Percentiles rank a stretch among this genome's conserved stretches.
These are phyloP conservation scores for Homarus gammarus DNA, from an alignment of 2,888 invertebrate genomes.

Conservation along the genomic window DNA sequence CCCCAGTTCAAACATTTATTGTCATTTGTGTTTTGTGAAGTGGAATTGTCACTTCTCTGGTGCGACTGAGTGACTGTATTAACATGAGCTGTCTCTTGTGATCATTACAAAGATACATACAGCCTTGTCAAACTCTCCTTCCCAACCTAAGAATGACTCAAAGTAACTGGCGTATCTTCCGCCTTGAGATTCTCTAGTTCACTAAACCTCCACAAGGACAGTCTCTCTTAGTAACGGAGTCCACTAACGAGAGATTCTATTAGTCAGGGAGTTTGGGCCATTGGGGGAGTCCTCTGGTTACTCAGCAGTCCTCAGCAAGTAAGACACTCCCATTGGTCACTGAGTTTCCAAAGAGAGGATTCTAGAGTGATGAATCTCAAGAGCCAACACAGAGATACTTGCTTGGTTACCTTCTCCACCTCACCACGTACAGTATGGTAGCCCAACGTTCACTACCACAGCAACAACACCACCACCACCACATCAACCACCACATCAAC, in stretches of 20 bases:
- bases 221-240: neutral
- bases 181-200: neutral
- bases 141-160: neutral
- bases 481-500: slow-evolving; percentile 10
- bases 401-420: slow-evolving; percentile 18
- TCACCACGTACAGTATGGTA: slow-evolving; percentile 22
- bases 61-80: no score
- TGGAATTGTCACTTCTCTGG: no score
- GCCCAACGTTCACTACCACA: slow-evolving; percentile 14
- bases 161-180: neutral
- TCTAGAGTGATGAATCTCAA: slow-evolving; percentile 30
- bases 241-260: neutral
- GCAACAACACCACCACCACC: slow-evolving; percentile 21
- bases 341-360: neutral
- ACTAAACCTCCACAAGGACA: neutral
- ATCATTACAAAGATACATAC: no score
- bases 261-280: neutral
- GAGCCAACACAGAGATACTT: neutral
- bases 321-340: neutral
- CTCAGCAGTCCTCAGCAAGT: neutral
- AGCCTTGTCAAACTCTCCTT: neutral
- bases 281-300: neutral
- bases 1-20: no score
- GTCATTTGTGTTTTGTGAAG: no score
- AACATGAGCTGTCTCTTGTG: neutral